phyloP scores from a whole-genome alignment of 2,797 vertebrate genomes.

The Betta splendens region DNA sequence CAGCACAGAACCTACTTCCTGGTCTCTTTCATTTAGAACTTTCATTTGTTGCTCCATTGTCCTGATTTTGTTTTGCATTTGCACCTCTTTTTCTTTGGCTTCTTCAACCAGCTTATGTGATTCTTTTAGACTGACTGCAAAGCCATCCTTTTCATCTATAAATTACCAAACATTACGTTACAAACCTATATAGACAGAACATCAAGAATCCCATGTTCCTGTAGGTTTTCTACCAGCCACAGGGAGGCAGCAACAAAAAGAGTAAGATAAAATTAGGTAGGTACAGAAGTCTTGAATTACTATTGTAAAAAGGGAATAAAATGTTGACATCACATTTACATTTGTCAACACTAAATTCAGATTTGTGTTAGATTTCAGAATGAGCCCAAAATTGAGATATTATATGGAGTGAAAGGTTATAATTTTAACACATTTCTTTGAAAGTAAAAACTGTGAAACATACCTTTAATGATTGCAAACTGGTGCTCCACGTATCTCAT shows the following conservation, averaged over 20 bases:
- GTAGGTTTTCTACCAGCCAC: conserved; percentile 15
- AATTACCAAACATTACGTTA: conserved; percentile 16
- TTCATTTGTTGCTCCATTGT: conserved; percentile 88
- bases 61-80: conserved; percentile 87
- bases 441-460: conserved; percentile 20
- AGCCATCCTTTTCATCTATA: conserved; percentile 92
- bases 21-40: conserved; percentile 82
- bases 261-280: not conserved
- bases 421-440: not conserved
- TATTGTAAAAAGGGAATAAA: too few relatives aligned
- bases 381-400: too few relatives aligned
- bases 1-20: conserved; percentile 81
- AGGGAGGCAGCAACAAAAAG: conserved; percentile 14
- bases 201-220: not conserved
- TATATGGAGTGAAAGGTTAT: not conserved
- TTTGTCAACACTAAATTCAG: too few relatives aligned
- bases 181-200: not conserved
- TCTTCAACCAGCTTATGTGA: conserved; percentile 86
- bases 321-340: too few relatives aligned
- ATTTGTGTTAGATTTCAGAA: too few relatives aligned
- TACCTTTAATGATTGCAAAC: conserved; percentile 91
- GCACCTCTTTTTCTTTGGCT: conserved; percentile 84
- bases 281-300: not conserved
- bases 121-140: conserved; percentile 87
- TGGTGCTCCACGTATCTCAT: conserved; percentile 93